phyloP scores from a whole-genome alignment of 2,797 vertebrate species.

The Diplodus sargus region DNA sequence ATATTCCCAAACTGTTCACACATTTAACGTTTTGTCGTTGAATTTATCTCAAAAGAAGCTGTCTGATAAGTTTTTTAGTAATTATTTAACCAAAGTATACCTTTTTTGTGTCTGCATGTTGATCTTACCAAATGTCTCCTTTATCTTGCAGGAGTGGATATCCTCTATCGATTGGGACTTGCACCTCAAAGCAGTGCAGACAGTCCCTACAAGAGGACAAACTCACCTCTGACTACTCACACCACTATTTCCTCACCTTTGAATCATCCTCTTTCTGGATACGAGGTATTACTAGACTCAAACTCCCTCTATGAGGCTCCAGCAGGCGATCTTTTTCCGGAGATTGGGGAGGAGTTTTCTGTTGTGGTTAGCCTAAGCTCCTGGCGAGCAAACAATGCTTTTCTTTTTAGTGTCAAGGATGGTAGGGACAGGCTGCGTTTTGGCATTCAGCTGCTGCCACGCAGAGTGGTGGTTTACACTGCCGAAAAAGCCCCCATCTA shows the following conservation, averaged over 20 bases:
- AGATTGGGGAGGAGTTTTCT: constrained; percentile 88
- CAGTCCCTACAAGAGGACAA: constrained; percentile 75
- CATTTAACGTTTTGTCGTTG: not conserved
- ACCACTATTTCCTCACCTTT: constrained; percentile 75
- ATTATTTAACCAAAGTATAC: not conserved
- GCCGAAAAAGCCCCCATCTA: constrained; percentile 88
- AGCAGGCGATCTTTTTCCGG: constrained; percentile 83
- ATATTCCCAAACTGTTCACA: not conserved
- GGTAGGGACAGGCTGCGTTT: constrained; percentile 89
- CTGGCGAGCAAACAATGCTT: constrained; percentile 92
- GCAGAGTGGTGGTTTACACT: constrained; percentile 89
- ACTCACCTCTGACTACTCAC: constrained; percentile 65
- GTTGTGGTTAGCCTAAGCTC: constrained; percentile 91
- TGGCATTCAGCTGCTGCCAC: constrained; percentile 93
- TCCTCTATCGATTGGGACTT: constrained; percentile 91
- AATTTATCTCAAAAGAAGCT: not conserved
- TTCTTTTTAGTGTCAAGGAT: constrained; percentile 93
- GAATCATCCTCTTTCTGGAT: constrained; percentile 78
- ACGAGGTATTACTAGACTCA: constrained; percentile 86
- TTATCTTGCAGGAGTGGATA: constrained; percentile 89
- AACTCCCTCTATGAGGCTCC: constrained; percentile 87
- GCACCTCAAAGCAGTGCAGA: constrained; percentile 81
- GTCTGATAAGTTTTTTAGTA: not conserved
- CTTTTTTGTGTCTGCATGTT: not conserved
- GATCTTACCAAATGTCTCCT: constrained; percentile 46